Conservation (phyloP, 2,797 vertebrate genomes). For the Esox masquinongy region DNA sequence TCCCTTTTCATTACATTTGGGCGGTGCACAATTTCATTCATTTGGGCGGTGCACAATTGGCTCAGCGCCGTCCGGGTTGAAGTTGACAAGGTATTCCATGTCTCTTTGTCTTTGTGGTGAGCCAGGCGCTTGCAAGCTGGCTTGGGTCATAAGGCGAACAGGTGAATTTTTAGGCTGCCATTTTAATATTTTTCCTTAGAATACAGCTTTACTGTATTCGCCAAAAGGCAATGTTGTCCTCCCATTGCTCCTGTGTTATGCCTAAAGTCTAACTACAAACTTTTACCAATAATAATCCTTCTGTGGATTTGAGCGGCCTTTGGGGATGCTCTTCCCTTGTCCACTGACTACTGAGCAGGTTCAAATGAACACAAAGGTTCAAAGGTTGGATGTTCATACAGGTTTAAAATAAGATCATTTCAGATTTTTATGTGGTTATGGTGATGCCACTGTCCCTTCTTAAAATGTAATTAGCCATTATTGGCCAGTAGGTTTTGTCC, state of each 20-base stretch:
- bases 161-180: background rate
- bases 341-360: background rate
- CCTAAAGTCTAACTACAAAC: background rate
- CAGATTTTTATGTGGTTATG: background rate
- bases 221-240: background rate
- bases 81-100: too few species aligned
- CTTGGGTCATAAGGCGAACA: too few species aligned
- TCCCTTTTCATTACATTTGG: too few species aligned
- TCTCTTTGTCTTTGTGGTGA: too few species aligned
- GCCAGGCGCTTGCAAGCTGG: too few species aligned
- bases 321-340: background rate
- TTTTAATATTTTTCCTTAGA: background rate
- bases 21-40: too few species aligned
- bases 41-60: too few species aligned
- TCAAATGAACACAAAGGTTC: background rate
- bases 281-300: background rate
- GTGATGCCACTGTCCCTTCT: background rate
- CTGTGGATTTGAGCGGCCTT: background rate
- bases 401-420: background rate
- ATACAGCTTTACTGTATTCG: background rate
- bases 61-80: too few species aligned
- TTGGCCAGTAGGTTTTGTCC: constrained; percentile 3
- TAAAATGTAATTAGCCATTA: background rate
- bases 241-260: background rate
- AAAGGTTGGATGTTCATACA: too few species aligned